Conservation (phyloP, 2,113 vertebrate species). For the Mohoua ochrocephala region DNA sequence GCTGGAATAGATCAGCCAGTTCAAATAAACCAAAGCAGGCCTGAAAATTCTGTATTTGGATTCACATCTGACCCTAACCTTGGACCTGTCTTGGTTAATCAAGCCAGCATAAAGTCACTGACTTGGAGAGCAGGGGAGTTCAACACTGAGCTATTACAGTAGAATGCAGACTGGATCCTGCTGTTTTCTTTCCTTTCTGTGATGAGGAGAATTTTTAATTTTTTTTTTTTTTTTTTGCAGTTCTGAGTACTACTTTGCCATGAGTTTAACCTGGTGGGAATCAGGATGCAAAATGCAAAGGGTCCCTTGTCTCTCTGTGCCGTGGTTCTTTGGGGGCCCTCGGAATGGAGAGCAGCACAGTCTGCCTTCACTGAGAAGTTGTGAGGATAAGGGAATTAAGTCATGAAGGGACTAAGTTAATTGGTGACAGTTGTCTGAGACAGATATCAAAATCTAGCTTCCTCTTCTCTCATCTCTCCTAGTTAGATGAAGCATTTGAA, state of each 20-base stretch:
- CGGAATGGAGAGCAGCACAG: background rate
- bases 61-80: background rate
- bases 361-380: background rate
- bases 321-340: background rate
- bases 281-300: background rate
- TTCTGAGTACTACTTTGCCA: background rate
- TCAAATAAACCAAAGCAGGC: background rate
- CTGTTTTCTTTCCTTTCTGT: background rate
- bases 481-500: background rate
- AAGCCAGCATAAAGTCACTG: background rate
- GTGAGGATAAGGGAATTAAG: background rate
- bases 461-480: background rate
- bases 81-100: background rate
- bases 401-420: background rate
- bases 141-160: background rate
- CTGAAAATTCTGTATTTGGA: background rate
- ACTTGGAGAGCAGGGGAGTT: background rate
- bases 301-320: background rate
- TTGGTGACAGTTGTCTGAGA: background rate
- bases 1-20: background rate
- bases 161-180: background rate
- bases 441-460: background rate
- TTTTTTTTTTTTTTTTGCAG: background rate
- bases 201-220: background rate
- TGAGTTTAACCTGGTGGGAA: background rate